Evolutionary conservation across 2,888 invertebrate species (phyloP), one percentile per base, ranked within the genome.

Genomic region (Doris montereyensis): DNA sequence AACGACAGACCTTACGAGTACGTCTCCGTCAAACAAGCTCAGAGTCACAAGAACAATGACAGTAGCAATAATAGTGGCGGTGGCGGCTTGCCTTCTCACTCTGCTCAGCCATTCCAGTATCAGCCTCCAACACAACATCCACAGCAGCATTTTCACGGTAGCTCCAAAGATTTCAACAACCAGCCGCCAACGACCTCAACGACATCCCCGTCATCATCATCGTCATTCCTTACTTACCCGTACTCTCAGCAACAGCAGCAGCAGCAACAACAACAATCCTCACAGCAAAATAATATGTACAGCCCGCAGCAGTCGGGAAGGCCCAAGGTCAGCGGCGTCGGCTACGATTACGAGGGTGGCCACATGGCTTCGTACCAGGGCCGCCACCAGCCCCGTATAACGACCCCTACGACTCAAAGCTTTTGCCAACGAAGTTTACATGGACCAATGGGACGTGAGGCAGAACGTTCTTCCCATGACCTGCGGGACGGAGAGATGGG

Each of bases 391-490:
- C 13, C 4, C 62, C 8, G 24, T 21, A 62, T n/a, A n/a, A n/a
- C n/a, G n/a, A n/a, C n/a, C n/a, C n/a, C n/a, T n/a, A n/a, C n/a
- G n/a, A n/a, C n/a, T 8, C 8, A 76, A 79, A 70, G 85, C 88
- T 21, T 89, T 87, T 81, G 84, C 84, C 75, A 89, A 90, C 84
- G 87, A 87, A 78, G 87, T 87, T 67, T 89, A 90, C 81, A 89
- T 89, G 88, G 89, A 89, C 74, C 87, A 87, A 68, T 79, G 83
- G 17, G 88, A 89, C 10, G 70, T 88, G 68, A 84, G 85, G 79
- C 80, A 83, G 73, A 74, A 71, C 1, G 68, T 74, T 34, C 70
- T 8, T 8, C 30, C 30, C 4, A 30, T 68, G 10, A 5, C 5
- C 5, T 24, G 13, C 13, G 0, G 10, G 3, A n/a, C 28, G 70